These are phyloP conservation scores for Eupsilia transversa DNA, from an alignment of 2,888 invertebrate species.

Conservation along the genomic window DNA sequence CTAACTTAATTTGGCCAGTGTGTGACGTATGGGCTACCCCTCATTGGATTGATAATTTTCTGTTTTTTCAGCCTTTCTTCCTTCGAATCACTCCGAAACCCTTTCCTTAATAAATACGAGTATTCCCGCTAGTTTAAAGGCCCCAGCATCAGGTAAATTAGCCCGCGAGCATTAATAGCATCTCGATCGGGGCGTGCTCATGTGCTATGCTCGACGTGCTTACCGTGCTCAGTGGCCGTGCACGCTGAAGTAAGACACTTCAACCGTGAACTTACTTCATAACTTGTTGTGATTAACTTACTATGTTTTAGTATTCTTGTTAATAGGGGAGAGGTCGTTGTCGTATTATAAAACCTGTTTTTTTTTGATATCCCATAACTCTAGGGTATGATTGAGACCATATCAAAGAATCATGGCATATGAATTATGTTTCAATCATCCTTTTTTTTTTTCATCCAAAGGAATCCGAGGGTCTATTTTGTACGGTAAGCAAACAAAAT, in stretches of 20 bases:
- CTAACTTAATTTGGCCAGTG: background rate
- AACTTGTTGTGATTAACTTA: conserved; percentile 48
- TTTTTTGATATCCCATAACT: no score
- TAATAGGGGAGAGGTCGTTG: conserved; percentile 17
- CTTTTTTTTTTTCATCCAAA: no score
- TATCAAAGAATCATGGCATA: no score
- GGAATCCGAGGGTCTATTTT: no score
- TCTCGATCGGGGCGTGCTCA: conserved; percentile 43
- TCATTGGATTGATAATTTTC: background rate
- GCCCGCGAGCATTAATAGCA: conserved; percentile 50
- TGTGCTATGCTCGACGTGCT: conserved; percentile 20
- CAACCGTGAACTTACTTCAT: conserved; percentile 53
- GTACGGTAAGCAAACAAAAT: no score
- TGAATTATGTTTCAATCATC: no score
- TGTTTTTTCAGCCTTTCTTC: background rate
- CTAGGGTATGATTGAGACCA: no score
- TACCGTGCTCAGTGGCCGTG: conserved; percentile 41
- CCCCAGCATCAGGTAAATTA: conserved; percentile 59
- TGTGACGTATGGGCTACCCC: background rate
- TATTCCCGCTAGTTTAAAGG: conserved; percentile 13
- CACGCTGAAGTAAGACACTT: conserved; percentile 29
- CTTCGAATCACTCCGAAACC: background rate
- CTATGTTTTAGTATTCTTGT: conserved; percentile 36
- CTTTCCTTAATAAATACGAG: background rate
- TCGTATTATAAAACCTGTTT: conserved; percentile 8